Percentiles rank a stretch among this genome's conserved stretches.
Conservation (phyloP, 2,888 invertebrate species). For the Idaea aversata region DNA sequence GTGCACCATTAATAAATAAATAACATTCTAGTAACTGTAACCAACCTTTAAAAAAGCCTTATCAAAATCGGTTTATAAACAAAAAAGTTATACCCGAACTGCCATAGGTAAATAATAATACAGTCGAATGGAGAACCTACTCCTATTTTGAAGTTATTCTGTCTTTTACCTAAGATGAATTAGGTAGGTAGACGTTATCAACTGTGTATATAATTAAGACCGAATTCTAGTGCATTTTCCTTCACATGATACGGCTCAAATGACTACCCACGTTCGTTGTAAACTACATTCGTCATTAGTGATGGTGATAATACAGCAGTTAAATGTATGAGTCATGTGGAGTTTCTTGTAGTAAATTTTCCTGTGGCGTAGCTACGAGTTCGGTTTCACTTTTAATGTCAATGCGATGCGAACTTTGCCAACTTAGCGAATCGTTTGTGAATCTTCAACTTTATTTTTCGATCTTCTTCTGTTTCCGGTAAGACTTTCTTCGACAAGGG, state of each 20-base stretch:
- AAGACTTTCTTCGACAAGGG: not conserved
- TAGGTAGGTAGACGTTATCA: too few relatives aligned
- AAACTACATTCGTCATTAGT: not conserved
- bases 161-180: too few relatives aligned
- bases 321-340: not conserved
- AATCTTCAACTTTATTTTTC: conserved; percentile 3
- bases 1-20: too few relatives aligned
- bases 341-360: not conserved
- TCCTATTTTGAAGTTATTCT: too few relatives aligned
- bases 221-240: not conserved
- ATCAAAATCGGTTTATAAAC: too few relatives aligned
- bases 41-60: too few relatives aligned
- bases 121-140: too few relatives aligned
- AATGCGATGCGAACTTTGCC: not conserved
- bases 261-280: not conserved
- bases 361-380: not conserved
- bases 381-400: not conserved
- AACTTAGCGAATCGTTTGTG: not conserved
- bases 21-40: too few relatives aligned
- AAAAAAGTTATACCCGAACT: too few relatives aligned
- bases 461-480: too few relatives aligned
- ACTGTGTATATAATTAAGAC: not conserved
- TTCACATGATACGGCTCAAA: not conserved
- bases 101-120: too few relatives aligned
- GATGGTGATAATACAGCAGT: not conserved